Conservation (phyloP, 2,888 invertebrate genomes). For the Patella pellucida region DNA sequence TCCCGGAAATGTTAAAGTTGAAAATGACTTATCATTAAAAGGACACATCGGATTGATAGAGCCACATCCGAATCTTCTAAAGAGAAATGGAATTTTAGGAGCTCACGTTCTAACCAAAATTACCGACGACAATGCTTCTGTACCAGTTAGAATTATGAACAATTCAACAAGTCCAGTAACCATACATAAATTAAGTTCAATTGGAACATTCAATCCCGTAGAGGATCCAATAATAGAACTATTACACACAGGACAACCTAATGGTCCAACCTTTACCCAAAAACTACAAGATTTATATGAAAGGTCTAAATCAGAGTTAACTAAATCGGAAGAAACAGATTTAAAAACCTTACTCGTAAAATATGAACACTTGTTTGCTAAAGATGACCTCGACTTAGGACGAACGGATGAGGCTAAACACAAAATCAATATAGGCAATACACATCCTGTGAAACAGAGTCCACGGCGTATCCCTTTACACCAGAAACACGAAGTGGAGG, state of each 20-base stretch:
- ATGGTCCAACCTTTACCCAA: no score
- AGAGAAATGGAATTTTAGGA: background rate
- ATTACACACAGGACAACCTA: no score
- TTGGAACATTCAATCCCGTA: background rate
- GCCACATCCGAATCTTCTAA: background rate
- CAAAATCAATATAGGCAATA: no score
- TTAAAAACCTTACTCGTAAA: no score
- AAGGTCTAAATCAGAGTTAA: no score
- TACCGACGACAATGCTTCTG: background rate
- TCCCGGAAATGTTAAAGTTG: background rate
- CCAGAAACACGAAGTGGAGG: no score
- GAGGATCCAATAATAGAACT: no score
- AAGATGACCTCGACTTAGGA: background rate
- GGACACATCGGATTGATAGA: background rate
- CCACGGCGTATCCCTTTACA: no score
- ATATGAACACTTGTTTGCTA: no score
- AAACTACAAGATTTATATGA: no score
- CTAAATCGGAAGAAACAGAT: no score
- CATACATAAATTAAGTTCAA: background rate
- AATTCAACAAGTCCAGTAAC: background rate
- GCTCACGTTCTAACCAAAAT: background rate
- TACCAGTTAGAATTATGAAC: background rate
- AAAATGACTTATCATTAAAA: background rate
- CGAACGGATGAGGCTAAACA: background rate
- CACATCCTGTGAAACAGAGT: no score